These are phyloP conservation scores for Cecropterus lyciades DNA, from an alignment of 1,140 invertebrate genomes.

Conservation along the genomic window DNA sequence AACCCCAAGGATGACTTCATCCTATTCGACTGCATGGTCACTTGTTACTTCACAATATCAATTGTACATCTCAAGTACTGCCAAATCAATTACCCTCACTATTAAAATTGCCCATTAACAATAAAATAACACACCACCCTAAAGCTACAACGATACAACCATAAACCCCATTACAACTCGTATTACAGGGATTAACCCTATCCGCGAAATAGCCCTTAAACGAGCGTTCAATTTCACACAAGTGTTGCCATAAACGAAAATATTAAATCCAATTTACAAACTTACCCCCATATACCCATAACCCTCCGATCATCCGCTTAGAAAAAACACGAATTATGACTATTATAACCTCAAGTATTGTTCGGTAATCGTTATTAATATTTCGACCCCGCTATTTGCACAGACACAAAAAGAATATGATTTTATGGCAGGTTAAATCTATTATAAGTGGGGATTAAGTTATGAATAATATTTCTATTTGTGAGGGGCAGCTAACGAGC, in stretches of 20 bases:
- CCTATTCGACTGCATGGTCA: too few species aligned
- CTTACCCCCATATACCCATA: conserved; percentile 59
- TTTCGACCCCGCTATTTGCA: conserved; percentile 65
- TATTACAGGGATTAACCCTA: conserved; percentile 67
- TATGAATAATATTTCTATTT: conserved; percentile 81
- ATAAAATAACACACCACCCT: conserved; percentile 24
- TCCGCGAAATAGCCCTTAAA: conserved; percentile 66
- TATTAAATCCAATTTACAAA: conserved; percentile 82
- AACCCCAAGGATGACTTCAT: too few species aligned
- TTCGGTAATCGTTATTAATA: conserved; percentile 71
- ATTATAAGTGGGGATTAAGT: conserved; percentile 81
- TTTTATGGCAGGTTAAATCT: conserved; percentile 82
- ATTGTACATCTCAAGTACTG: not conserved
- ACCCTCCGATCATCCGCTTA: conserved; percentile 69
- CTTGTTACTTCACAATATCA: not conserved
- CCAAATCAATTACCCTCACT: conserved; percentile 10
- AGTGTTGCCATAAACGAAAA: conserved; percentile 77
- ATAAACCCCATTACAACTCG: conserved; percentile 43
- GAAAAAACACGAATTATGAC: conserved; percentile 79
- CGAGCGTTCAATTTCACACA: conserved; percentile 80
- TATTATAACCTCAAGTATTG: conserved; percentile 76
- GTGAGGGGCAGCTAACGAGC: conserved; percentile 73
- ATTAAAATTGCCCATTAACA: conserved; percentile 11
- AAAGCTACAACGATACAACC: conserved; percentile 39
- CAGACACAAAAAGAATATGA: conserved; percentile 72